Evolutionary conservation across 1,140 invertebrate species (phyloP).

Genomic region (Vanessa atalanta): DNA sequence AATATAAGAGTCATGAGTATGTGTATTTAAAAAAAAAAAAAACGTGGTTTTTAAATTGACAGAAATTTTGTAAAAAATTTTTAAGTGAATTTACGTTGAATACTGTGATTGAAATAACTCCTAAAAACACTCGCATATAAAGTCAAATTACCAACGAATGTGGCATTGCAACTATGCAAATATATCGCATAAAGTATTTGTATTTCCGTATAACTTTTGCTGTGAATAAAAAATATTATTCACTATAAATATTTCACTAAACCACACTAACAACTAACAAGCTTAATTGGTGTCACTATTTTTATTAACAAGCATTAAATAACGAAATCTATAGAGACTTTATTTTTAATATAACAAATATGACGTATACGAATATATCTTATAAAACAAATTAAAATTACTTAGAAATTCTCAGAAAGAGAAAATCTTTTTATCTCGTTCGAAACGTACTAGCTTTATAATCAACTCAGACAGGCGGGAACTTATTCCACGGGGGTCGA

Average conservation of each 20-base stretch:
- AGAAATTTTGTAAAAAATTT: no score
- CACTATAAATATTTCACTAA: neutral
- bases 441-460: constrained; percentile 5
- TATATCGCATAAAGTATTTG: neutral
- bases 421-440: neutral
- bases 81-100: neutral
- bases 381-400: neutral
- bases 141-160: constrained; percentile 4
- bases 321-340: neutral
- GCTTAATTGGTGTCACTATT: no score
- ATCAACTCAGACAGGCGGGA: constrained; percentile 2
- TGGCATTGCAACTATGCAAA: neutral
- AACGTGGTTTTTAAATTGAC: no score
- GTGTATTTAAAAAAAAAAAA: no score
- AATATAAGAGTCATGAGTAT: no score
- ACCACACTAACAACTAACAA: neutral
- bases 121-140: neutral
- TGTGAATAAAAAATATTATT: neutral
- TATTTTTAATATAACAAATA: neutral
- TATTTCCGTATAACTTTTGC: neutral
- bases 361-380: neutral
- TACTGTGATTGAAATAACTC: neutral
- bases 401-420: neutral
- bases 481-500: neutral
- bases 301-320: neutral